These are phyloP conservation scores for Melieria omissa DNA, from an alignment of 2,888 invertebrate genomes.

Conservation along the genomic window DNA sequence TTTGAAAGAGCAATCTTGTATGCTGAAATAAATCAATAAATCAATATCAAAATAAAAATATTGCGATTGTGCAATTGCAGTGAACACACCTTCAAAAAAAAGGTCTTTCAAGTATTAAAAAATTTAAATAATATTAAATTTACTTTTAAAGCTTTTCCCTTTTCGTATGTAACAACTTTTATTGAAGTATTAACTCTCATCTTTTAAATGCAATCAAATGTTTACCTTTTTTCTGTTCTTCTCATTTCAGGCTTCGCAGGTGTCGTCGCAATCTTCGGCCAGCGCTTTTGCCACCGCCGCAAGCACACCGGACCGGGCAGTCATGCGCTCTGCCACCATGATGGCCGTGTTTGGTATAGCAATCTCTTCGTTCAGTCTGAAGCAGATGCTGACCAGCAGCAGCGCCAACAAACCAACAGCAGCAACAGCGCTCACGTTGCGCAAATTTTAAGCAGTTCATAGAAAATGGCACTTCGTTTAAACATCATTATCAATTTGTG, in stretches of 20 bases:
- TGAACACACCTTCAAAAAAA: background rate
- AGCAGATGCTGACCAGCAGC: constrained; percentile 70
- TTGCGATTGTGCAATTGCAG: background rate
- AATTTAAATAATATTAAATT: too few relatives aligned
- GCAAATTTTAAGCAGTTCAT: constrained; percentile 54
- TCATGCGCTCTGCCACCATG: constrained; percentile 71
- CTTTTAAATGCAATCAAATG: background rate
- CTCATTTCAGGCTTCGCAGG: constrained; percentile 44
- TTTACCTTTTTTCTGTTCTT: constrained; percentile 9
- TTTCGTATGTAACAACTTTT: background rate
- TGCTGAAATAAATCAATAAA: too few relatives aligned
- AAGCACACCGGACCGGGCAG: constrained; percentile 68
- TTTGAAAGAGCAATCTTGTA: too few relatives aligned
- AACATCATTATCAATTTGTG: constrained; percentile 33
- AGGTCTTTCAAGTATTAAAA: too few relatives aligned
- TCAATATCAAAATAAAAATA: background rate
- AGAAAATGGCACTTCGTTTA: constrained; percentile 31
- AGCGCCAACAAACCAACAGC: constrained; percentile 47
- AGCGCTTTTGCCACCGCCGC: constrained; percentile 52
- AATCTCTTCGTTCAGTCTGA: constrained; percentile 73
- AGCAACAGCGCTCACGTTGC: constrained; percentile 44
- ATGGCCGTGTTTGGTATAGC: constrained; percentile 72
- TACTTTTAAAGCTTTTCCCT: background rate
- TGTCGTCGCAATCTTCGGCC: constrained; percentile 50
- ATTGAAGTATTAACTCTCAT: background rate